Evolutionary conservation across 2,888 invertebrate genomes (phyloP).

Genomic region (Herminia tarsipennalis): DNA sequence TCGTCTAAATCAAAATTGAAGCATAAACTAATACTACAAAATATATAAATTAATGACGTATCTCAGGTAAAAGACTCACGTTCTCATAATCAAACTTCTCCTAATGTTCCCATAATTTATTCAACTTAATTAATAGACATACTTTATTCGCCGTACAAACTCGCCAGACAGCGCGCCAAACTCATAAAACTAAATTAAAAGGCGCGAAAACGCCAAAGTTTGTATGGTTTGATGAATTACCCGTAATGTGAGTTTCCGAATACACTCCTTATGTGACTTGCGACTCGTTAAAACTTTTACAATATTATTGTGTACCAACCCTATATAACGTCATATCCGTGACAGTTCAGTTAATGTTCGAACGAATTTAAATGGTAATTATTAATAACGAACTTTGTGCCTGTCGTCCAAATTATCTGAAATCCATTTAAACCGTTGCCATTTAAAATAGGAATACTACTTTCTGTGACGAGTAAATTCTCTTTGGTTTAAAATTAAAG

Average conservation of each 20-base stretch:
- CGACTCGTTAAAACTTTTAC: slow-evolving; percentile 54
- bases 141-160: slow-evolving; percentile 13
- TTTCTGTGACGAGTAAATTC: slow-evolving; percentile 31
- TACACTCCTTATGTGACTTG: slow-evolving; percentile 43
- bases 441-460: slow-evolving; percentile 38
- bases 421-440: slow-evolving; percentile 37
- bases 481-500: slow-evolving; percentile 14
- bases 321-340: slow-evolving; percentile 18
- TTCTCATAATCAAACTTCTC: slow-evolving; percentile 2
- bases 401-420: slow-evolving; percentile 41
- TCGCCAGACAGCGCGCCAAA: slow-evolving; percentile 25
- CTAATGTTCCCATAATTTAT: slow-evolving; percentile 2
- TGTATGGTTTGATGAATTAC: slow-evolving; percentile 70
- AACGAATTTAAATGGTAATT: slow-evolving; percentile 44
- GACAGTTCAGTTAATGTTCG: slow-evolving; percentile 33
- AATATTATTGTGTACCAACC: slow-evolving; percentile 14
- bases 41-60: too few relatives aligned
- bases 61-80: not conserved
- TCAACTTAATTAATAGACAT: slow-evolving; percentile 10
- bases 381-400: slow-evolving; percentile 44
- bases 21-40: too few relatives aligned
- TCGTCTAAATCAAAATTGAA: too few relatives aligned
- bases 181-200: slow-evolving; percentile 63
- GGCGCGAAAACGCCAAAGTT: slow-evolving; percentile 63
- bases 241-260: slow-evolving; percentile 59